phyloP scores from a whole-genome alignment of 2,888 invertebrate species.

The Cephus sareptanus region DNA sequence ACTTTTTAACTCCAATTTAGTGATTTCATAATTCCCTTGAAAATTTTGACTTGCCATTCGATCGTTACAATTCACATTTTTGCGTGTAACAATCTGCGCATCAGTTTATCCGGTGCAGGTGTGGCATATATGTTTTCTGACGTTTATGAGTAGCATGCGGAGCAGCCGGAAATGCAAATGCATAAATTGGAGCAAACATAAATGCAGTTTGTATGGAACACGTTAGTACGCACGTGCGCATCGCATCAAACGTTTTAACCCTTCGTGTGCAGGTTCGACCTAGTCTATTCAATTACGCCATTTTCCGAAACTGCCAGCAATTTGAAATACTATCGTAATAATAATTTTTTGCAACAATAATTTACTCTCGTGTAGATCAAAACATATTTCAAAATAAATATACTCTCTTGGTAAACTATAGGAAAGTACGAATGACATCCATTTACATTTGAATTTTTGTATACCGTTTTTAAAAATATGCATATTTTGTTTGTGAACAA shows the following conservation, averaged over 20 bases:
- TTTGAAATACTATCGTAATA: not conserved
- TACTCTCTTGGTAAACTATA: not conserved
- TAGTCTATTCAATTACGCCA: not conserved
- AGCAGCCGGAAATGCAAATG: slow-evolving; percentile 17
- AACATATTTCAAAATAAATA: not conserved
- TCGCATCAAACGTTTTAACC: not conserved
- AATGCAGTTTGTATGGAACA: not conserved
- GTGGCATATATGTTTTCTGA: slow-evolving; percentile 20
- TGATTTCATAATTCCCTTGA: not conserved
- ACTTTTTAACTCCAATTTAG: not conserved
- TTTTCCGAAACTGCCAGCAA: not conserved
- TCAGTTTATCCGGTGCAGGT: slow-evolving; percentile 17
- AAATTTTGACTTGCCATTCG: not conserved
- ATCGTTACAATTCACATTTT: not conserved
- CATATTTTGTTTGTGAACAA: not conserved
- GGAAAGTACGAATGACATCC: not conserved
- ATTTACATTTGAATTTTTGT: not conserved
- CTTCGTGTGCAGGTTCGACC: not conserved
- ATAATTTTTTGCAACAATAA: not conserved
- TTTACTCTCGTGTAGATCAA: not conserved
- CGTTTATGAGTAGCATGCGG: slow-evolving; percentile 2
- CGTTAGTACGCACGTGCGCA: not conserved
- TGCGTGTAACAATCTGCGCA: not conserved
- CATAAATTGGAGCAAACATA: slow-evolving; percentile 29
- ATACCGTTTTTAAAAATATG: not conserved